Conservation (phyloP, 2,113 vertebrate genomes). For the Myotis yumanensis region DNA sequence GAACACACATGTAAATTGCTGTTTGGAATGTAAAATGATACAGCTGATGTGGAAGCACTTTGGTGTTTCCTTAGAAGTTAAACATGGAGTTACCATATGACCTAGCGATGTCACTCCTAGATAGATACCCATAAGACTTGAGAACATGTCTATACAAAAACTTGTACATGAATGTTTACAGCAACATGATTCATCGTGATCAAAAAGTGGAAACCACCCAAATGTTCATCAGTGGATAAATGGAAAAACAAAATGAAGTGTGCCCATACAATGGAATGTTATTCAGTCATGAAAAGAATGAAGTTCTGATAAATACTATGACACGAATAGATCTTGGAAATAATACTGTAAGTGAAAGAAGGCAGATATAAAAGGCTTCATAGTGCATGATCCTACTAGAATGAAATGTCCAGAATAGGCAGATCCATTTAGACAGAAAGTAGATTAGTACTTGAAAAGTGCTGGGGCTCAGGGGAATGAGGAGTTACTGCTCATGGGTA, state of each 20-base stretch:
- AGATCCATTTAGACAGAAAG: not conserved
- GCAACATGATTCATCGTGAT: not conserved
- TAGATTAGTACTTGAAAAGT: not conserved
- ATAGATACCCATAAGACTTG: not conserved
- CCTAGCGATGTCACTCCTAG: rapidly evolving
- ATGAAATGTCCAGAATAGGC: not conserved
- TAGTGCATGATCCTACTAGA: no score
- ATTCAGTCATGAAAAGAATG: not conserved
- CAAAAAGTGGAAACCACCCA: not conserved
- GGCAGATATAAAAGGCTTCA: not conserved
- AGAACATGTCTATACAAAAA: not conserved
- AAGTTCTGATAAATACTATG: rapidly evolving
- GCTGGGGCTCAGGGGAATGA: no score
- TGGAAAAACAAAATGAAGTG: not conserved
- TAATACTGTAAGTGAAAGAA: not conserved
- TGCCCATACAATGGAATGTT: not conserved
- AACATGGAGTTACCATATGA: not conserved
- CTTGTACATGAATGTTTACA: not conserved
- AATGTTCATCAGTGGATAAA: not conserved
- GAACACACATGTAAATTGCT: not conserved
- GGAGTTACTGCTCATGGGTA: not conserved
- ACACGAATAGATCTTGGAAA: not conserved
- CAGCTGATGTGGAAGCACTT: not conserved
- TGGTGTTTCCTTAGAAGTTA: not conserved
- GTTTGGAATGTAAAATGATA: not conserved